phyloP scores from a whole-genome alignment of 1,140 invertebrate genomes.

The Drosophila nannoptera region DNA sequence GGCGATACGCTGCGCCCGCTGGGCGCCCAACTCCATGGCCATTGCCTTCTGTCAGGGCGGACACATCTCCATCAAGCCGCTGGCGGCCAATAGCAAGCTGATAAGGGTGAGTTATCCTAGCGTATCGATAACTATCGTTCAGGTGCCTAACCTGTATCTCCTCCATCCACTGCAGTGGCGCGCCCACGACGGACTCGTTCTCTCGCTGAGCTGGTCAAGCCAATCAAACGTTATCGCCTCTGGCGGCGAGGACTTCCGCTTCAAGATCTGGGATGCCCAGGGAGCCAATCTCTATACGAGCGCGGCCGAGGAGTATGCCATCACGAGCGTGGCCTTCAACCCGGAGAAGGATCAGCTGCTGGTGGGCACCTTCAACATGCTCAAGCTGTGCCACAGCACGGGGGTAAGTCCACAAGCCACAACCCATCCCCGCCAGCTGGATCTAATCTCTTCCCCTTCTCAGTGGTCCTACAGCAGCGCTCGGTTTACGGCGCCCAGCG shows the following conservation, averaged over 20 bases:
- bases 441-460: not conserved
- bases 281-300: constrained; percentile 93
- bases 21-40: constrained; percentile 91
- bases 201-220: constrained; percentile 93
- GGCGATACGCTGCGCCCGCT: constrained; percentile 90
- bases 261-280: constrained; percentile 96
- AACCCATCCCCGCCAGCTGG: not conserved
- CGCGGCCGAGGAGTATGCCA: constrained; percentile 90
- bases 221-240: constrained; percentile 93
- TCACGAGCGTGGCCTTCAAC: constrained; percentile 94
- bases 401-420: constrained; percentile 84
- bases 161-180: constrained; percentile 87
- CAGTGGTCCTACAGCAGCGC: constrained; percentile 95
- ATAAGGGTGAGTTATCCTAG: constrained; percentile 83
- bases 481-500: constrained; percentile 87
- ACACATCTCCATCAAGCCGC: constrained; percentile 91
- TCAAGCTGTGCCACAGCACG: constrained; percentile 94
- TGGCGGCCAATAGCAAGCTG: constrained; percentile 93
- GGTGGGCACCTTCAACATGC: constrained; percentile 94
- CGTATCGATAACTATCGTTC: not conserved
- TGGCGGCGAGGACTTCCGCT: constrained; percentile 96
- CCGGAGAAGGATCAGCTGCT: constrained; percentile 94
- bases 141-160: not conserved
- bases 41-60: constrained; percentile 92
- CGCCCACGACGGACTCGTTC: constrained; percentile 95